These are phyloP conservation scores for Pheucticus melanocephalus DNA, from an alignment of 2,113 vertebrate species.

Conservation along the genomic window DNA sequence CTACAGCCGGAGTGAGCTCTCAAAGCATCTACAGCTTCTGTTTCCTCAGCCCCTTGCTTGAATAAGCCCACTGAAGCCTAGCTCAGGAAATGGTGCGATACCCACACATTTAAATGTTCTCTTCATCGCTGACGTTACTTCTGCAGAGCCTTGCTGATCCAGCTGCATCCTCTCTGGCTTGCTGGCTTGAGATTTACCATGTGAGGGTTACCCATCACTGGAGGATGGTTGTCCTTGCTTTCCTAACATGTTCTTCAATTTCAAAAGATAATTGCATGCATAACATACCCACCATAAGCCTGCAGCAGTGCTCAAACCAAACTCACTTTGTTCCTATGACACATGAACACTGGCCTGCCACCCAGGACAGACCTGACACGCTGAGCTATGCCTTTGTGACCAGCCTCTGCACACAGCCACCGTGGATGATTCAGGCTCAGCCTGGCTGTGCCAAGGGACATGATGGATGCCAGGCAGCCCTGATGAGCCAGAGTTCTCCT, in stretches of 20 bases:
- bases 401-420: fast-evolving
- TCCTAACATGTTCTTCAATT: background rate
- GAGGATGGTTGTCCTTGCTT: background rate
- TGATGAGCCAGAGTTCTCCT: background rate
- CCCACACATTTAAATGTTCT: background rate
- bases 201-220: background rate
- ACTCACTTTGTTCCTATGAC: background rate
- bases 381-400: background rate
- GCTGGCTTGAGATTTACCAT: background rate
- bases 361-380: fast-evolving
- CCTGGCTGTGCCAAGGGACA: background rate
- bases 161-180: background rate
- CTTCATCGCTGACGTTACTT: background rate
- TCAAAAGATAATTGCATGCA: background rate
- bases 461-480: background rate
- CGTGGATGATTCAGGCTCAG: background rate
- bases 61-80: background rate
- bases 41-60: background rate
- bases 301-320: background rate
- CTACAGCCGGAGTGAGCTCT: background rate
- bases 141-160: background rate
- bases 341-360: background rate
- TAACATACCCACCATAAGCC: background rate
- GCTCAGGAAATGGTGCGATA: background rate
- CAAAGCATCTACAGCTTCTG: background rate